These are phyloP conservation scores for Tigriopus californicus DNA, from an alignment of 2,888 invertebrate genomes.

Conservation along the genomic window DNA sequence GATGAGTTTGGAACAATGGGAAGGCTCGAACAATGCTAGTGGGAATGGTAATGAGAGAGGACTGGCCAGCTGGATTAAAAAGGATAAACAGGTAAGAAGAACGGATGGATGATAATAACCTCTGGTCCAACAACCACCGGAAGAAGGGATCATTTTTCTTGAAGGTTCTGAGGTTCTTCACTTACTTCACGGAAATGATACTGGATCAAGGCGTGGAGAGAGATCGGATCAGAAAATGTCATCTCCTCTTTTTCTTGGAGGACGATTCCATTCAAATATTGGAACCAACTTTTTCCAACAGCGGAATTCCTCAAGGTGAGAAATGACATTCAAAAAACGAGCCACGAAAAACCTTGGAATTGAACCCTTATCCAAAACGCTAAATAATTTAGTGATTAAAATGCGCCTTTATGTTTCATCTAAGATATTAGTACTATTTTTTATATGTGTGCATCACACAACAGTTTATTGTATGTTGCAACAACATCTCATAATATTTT, in stretches of 20 bases:
- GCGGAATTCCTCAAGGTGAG: conserved; percentile 64
- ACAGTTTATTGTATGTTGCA: too few species aligned
- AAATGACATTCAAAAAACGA: too few species aligned
- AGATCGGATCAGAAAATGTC: conserved; percentile 53
- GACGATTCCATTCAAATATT: conserved; percentile 75
- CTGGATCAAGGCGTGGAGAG: conserved; percentile 48
- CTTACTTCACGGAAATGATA: conserved; percentile 56
- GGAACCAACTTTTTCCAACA: conserved; percentile 62
- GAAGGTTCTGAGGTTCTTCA: conserved; percentile 54
- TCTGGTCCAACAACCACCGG: not conserved
- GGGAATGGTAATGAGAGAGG: too few species aligned
- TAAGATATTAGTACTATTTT: too few species aligned
- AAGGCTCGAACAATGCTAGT: too few species aligned
- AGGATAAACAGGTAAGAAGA: not conserved
- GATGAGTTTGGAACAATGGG: not conserved
- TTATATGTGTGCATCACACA: too few species aligned
- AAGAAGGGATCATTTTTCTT: conserved; percentile 19
- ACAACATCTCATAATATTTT: too few species aligned
- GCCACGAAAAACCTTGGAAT: too few species aligned
- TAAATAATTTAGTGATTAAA: too few species aligned
- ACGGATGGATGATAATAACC: not conserved
- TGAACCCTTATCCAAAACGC: too few species aligned
- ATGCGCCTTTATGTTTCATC: too few species aligned
- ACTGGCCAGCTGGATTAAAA: not conserved
- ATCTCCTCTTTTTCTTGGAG: conserved; percentile 68